Conservation (phyloP, 2,797 vertebrate species). For the Pipistrellus pygmaeus region DNA sequence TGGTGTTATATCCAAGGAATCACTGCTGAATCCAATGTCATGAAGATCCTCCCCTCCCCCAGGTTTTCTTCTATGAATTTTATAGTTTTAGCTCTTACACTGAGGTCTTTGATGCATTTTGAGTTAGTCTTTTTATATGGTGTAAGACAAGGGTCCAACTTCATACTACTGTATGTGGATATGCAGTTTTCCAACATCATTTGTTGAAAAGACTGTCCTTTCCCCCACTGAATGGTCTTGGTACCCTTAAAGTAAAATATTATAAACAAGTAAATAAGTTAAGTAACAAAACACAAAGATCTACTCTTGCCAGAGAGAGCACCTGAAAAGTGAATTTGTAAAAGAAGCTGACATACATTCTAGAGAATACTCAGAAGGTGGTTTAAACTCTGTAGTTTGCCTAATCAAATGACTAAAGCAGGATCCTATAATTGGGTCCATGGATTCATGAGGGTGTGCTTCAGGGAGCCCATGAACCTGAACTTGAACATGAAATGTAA, state of each 20-base stretch:
- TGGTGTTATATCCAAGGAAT: not conserved
- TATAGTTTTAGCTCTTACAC: not conserved
- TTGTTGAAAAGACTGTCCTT: not conserved
- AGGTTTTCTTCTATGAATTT: not conserved
- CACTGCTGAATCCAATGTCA: not conserved
- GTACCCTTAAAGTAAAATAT: conserved; percentile 29
- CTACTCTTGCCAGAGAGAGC: conserved; percentile 38
- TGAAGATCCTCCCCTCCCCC: not conserved
- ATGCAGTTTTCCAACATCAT: not conserved
- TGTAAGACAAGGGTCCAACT: not conserved
- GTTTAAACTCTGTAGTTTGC: not conserved
- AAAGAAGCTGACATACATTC: not conserved
- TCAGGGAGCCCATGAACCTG: not conserved
- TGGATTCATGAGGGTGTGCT: not conserved
- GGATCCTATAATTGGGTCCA: not conserved
- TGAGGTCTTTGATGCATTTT: not conserved
- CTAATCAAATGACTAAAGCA: not conserved
- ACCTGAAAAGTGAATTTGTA: conserved; percentile 21
- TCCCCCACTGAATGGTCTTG: not conserved
- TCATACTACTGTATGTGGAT: not conserved
- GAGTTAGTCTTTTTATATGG: not conserved
- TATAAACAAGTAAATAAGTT: conserved; percentile 63
- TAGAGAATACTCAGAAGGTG: not conserved
- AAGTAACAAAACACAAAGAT: conserved; percentile 11
- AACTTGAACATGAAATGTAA: not conserved